phyloP scores from a whole-genome alignment of 2,888 invertebrate genomes.

The Epinotia ramella region DNA sequence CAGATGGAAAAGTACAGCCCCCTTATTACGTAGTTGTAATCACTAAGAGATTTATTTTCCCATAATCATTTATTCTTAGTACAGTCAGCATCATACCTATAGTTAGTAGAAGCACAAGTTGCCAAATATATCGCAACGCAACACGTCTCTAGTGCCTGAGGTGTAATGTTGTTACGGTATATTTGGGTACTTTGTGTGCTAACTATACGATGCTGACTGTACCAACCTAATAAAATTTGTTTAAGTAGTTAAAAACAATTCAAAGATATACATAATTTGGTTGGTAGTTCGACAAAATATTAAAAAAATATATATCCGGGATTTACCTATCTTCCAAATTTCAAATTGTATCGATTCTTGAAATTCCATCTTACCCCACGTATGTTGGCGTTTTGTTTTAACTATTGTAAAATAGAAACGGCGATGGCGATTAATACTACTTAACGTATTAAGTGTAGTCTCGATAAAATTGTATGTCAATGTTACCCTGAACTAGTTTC shows the following conservation, averaged over 20 bases:
- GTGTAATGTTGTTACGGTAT: too few species aligned
- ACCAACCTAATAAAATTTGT: too few species aligned
- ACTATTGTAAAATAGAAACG: neutral
- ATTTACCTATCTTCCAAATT: neutral
- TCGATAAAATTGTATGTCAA: slow-evolving; percentile 34
- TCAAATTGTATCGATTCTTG: neutral
- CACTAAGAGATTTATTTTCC: neutral
- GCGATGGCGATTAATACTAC: neutral
- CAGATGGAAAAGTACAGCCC: neutral
- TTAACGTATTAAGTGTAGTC: neutral
- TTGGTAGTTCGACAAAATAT: neutral
- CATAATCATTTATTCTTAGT: too few species aligned
- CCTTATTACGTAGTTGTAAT: slow-evolving; percentile 3
- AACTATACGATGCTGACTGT: too few species aligned
- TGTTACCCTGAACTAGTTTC: slow-evolving; percentile 36
- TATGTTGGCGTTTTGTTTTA: neutral
- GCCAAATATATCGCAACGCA: too few species aligned
- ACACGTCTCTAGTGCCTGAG: too few species aligned
- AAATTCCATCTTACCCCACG: neutral
- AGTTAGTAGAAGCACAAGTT: too few species aligned
- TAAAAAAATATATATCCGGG: neutral
- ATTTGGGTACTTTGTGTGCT: too few species aligned
- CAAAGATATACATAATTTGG: too few species aligned
- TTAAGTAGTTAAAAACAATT: too few species aligned
- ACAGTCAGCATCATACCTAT: too few species aligned